Percentiles rank a stretch among this genome's conserved stretches.
Evolutionary conservation across 30 jellyfish, hydroid and myxozoan species (phyloP).

Genomic region (Aurelia coerulea): DNA sequence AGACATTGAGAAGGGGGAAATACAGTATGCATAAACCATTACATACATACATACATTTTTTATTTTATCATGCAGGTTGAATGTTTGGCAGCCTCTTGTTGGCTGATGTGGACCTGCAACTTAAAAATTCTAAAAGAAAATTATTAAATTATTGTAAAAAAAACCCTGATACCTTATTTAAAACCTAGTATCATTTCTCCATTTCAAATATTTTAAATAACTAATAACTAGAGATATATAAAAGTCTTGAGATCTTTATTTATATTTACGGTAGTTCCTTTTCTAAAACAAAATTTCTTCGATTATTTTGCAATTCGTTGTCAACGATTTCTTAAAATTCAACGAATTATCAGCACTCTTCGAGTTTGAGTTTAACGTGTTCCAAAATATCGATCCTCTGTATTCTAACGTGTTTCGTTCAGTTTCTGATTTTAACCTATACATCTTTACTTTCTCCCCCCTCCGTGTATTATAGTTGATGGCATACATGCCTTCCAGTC

Average conservation of each 20-base stretch:
- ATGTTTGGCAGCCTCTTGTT: slow-evolving; percentile 7
- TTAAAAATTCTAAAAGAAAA: not conserved
- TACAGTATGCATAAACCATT: too few species aligned
- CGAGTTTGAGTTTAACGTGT: slow-evolving; percentile 17
- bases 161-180: not conserved
- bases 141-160: not conserved
- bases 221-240: not conserved
- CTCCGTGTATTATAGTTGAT: too few species aligned
- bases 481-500: too few species aligned
- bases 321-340: slow-evolving; percentile 9
- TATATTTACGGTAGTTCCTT: slow-evolving; percentile 10
- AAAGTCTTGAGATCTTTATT: slow-evolving; percentile 5
- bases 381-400: too few species aligned
- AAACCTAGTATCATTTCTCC: not conserved
- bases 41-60: not conserved
- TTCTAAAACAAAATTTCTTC: not conserved
- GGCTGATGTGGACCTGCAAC: slow-evolving; percentile 23
- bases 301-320: slow-evolving; percentile 11
- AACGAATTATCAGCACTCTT: slow-evolving; percentile 4
- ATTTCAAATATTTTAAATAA: slow-evolving; percentile 8
- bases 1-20: too few species aligned
- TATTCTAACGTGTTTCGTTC: too few species aligned
- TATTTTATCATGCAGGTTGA: not conserved
- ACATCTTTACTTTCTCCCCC: too few species aligned
- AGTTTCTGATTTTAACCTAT: too few species aligned